Base-by-base conservation (phyloP, 2,797 vertebrate species). In the Rousettus madagascariensis region DNA sequence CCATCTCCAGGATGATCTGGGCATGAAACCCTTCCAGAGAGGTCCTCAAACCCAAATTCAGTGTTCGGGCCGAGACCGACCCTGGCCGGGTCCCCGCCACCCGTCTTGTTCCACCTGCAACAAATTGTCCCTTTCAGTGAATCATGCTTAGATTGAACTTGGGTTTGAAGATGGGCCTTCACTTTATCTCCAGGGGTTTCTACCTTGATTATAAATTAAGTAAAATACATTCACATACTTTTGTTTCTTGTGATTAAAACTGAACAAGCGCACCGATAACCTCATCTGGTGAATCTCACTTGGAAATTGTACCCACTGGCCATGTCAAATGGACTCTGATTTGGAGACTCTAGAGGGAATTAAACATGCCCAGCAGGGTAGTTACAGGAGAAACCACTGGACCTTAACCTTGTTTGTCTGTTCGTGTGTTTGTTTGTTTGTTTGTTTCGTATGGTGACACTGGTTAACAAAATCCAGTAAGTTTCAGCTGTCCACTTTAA, bases 61-160 rank as follows among this genome's bases (percentile, higher is more conserved):
- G 6, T 0, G 2, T 6, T 12, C 10, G 7, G n/a, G 61, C 19
- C 57, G 30, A 11, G 8, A 36, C 13, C 0, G 28, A 46, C 33
- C 6, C 3, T 5, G 4, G 24, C 10, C 6, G 19, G 19, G 28
- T 4, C 9, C 30, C 66, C 11, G 3, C 2, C 8, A 1, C 12
- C 6, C 46, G 2, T 11, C 38, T 2, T 3, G 22, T 24, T 20
- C 16, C 63, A 51, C 28, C 66, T 28, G 26, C 72, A n/a, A n/a
- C 5, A 80, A 36, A 20, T 28, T 36, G 30, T 33, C n/a, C 30
- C 57, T 43, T 46, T 33, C 20, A 79, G 17, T 22, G 19, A 17
- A 22, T 10, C 2, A 11, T 55, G 24, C 41, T 71, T 3, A 46
- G 19, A 10, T 3, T 12, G 41, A 46, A 38, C 46, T 51, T 12